Percentiles rank a stretch among this genome's conserved stretches.
Evolutionary conservation across 2,113 vertebrate species (phyloP).

Genomic region (Indicator indicator): DNA sequence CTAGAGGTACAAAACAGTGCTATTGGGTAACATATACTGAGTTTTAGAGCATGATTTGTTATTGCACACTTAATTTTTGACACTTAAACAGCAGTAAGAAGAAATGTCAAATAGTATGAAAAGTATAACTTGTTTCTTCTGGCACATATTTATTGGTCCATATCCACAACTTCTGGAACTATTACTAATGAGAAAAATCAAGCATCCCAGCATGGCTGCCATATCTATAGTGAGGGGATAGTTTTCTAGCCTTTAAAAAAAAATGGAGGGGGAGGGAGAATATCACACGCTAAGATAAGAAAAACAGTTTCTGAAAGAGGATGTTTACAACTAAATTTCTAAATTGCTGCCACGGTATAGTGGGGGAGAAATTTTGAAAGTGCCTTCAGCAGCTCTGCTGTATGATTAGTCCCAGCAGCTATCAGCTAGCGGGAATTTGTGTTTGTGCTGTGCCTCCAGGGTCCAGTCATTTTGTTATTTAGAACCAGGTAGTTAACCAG

Average conservation of each 20-base stretch:
- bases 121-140: constrained; percentile 66
- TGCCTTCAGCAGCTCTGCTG: constrained; percentile 6
- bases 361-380: constrained; percentile 15
- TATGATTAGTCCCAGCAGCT: constrained; percentile 42
- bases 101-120: constrained; percentile 40
- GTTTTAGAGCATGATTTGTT: constrained; percentile 20
- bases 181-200: constrained; percentile 56
- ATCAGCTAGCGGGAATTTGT: constrained; percentile 30
- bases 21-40: not conserved
- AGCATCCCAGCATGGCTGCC: constrained; percentile 21
- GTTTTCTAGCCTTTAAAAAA: constrained; percentile 1
- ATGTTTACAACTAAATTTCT: constrained; percentile 53
- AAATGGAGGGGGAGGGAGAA: fast-evolving
- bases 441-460: not conserved
- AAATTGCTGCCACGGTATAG: constrained; percentile 39
- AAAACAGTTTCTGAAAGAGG: constrained; percentile 48
- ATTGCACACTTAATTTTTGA: constrained; percentile 53
- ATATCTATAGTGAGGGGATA: constrained; percentile 12
- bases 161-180: constrained; percentile 53
- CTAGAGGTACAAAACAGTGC: not conserved
- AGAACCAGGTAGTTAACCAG: not conserved
- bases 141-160: constrained; percentile 67
- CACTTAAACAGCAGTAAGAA: constrained; percentile 51
- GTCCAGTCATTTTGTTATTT: not conserved
- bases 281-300: not conserved